A percentile compares a stretch with the other conserved stretches of the same genome.
Conservation (phyloP, 2,888 invertebrate species). For the Macrosoma leucophasiata region DNA sequence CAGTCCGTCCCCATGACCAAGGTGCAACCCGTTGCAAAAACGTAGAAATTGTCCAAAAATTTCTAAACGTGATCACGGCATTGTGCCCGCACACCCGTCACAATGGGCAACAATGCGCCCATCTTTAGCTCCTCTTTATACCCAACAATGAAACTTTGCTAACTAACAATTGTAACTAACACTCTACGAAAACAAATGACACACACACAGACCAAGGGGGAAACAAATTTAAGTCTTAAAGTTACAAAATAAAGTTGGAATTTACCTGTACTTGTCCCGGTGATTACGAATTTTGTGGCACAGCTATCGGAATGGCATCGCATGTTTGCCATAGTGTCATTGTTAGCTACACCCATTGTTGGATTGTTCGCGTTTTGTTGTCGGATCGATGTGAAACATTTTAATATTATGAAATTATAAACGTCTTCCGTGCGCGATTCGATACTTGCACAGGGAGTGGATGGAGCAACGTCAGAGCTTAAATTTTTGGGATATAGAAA, state of each 20-base stretch:
- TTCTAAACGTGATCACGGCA: conserved; percentile 62
- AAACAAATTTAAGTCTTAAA: conserved; percentile 23
- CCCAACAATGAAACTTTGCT: conserved; percentile 64
- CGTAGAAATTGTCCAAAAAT: conserved; percentile 70
- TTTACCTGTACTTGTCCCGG: conserved; percentile 3
- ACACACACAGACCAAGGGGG: conserved; percentile 15
- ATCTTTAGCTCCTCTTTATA: conserved; percentile 72
- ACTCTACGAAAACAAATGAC: conserved; percentile 22
- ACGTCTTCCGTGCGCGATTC: conserved; percentile 63
- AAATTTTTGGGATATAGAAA: too few species aligned
- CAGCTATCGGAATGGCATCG: conserved; percentile 59
- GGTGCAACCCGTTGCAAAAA: conserved; percentile 75
- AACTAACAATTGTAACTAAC: conserved; percentile 48
- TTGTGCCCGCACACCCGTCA: conserved; percentile 71
- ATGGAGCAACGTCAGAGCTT: conserved; percentile 28
- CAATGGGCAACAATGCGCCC: conserved; percentile 63
- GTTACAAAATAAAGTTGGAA: conserved; percentile 2
- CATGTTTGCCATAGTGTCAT: conserved; percentile 73
- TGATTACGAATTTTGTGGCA: conserved; percentile 27
- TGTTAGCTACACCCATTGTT: conserved; percentile 72
- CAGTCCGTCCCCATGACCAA: conserved; percentile 49
- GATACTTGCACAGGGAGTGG: conserved; percentile 20
- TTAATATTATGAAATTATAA: conserved; percentile 75
- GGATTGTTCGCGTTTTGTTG: conserved; percentile 64
- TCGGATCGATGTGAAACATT: conserved; percentile 71